A percentile compares a stretch with the other conserved stretches of the same genome.
Evolutionary conservation across 2,113 vertebrate species (phyloP).

Genomic region (Monopterus albus): DNA sequence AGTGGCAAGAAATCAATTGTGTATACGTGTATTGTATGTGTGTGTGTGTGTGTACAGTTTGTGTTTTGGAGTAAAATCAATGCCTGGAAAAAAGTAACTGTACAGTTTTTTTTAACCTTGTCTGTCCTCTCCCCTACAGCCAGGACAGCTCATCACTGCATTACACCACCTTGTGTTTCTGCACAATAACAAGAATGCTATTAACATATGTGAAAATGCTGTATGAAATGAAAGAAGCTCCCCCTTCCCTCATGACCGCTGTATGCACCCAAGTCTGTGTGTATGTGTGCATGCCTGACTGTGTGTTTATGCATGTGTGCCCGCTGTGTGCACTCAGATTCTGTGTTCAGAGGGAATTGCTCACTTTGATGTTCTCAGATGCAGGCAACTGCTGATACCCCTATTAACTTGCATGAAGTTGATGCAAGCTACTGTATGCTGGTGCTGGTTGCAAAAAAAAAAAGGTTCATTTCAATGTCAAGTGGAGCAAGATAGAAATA

Average conservation of each 20-base stretch:
- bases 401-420: slow-evolving; percentile 79
- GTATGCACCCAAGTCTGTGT: slow-evolving; percentile 67
- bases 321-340: slow-evolving; percentile 78
- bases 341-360: slow-evolving; percentile 78
- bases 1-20: slow-evolving; percentile 56
- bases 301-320: slow-evolving; percentile 62
- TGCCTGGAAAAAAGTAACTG: background rate
- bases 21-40: slow-evolving; percentile 7
- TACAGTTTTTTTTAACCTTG: slow-evolving; percentile 47
- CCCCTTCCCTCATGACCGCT: slow-evolving; percentile 72
- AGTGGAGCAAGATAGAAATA: slow-evolving; percentile 56
- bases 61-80: slow-evolving; percentile 34
- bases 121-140: slow-evolving; percentile 53
- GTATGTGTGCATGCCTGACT: slow-evolving; percentile 16
- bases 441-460: slow-evolving; percentile 48
- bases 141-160: slow-evolving; percentile 62
- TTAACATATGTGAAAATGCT: slow-evolving; percentile 83
- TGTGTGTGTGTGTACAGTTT: slow-evolving; percentile 27
- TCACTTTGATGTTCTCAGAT: slow-evolving; percentile 81
- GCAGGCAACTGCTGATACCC: slow-evolving; percentile 80
- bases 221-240: slow-evolving; percentile 67
- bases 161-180: slow-evolving; percentile 65
- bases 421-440: slow-evolving; percentile 75
- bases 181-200: slow-evolving; percentile 72
- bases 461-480: slow-evolving; percentile 45